phyloP scores from a whole-genome alignment of 2,797 vertebrate genomes.

The Sebastes hubbsi region DNA sequence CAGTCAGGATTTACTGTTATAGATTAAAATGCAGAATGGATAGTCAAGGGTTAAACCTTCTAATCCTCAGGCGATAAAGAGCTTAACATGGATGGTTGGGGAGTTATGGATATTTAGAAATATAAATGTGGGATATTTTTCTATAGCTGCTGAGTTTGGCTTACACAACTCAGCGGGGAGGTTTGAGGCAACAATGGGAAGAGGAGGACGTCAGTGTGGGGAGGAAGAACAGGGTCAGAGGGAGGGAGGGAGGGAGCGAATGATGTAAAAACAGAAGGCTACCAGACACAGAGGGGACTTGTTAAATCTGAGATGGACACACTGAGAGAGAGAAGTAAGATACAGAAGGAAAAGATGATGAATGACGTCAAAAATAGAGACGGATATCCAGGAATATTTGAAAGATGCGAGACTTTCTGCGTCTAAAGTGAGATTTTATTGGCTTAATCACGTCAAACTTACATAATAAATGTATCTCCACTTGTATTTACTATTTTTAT shows the following conservation, averaged over 20 bases:
- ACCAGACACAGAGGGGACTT: background rate
- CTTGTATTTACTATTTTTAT: background rate
- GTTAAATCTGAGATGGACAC: constrained; percentile 1
- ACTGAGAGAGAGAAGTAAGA: background rate
- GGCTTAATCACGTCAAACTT: background rate
- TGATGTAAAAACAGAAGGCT: background rate
- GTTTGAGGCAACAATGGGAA: constrained; percentile 32
- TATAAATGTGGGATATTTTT: constrained; percentile 47
- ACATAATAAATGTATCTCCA: background rate
- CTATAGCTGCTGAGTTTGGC: constrained; percentile 49
- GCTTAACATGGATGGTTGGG: constrained; percentile 58
- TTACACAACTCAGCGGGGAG: constrained; percentile 44
- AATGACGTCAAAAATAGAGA: constrained; percentile 5
- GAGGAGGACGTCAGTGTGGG: background rate
- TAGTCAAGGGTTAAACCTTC: constrained; percentile 58
- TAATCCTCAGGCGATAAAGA: constrained; percentile 70
- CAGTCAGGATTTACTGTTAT: constrained; percentile 41
- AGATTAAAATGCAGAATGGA: constrained; percentile 46
- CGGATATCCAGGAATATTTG: background rate
- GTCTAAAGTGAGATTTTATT: background rate
- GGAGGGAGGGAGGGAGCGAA: background rate
- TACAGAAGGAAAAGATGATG: background rate
- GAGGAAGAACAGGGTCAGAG: background rate
- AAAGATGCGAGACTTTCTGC: background rate
- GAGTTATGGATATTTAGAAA: constrained; percentile 67